Conservation (phyloP, 2,888 invertebrate genomes). For the Zygogramma bicolorata region DNA sequence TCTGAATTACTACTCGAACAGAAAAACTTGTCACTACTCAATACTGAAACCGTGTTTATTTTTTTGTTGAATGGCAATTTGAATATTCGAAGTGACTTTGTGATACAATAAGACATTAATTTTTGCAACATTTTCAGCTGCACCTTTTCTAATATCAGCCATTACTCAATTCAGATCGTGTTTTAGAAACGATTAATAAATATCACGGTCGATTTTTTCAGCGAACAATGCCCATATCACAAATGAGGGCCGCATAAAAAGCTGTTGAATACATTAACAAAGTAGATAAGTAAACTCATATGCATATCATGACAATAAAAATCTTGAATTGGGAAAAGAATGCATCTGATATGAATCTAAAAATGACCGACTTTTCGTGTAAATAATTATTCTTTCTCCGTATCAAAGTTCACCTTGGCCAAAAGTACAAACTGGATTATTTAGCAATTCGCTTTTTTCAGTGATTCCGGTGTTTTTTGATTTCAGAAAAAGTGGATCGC, state of each 20-base stretch:
- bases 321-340: constrained; percentile 10
- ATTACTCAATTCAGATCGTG: not conserved
- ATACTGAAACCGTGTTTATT: too few species aligned
- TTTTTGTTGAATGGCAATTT: not conserved
- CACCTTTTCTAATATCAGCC: not conserved
- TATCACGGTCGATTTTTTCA: constrained; percentile 6
- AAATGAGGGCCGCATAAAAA: constrained; percentile 16
- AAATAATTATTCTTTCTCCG: not conserved
- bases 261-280: constrained; percentile 21
- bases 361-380: not conserved
- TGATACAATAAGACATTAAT: not conserved
- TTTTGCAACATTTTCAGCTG: not conserved
- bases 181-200: not conserved
- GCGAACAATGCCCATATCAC: not conserved
- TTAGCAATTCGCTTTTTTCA: not conserved
- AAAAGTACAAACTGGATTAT: not conserved
- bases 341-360: constrained; percentile 25
- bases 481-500: not conserved
- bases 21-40: too few species aligned
- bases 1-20: too few species aligned
- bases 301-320: constrained; percentile 8
- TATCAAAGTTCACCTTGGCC: not conserved
- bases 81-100: not conserved
- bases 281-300: constrained; percentile 22
- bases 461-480: not conserved